These are phyloP conservation scores for Hirudinaria manillensis DNA, from an alignment of 2,888 invertebrate species.

Conservation along the genomic window DNA sequence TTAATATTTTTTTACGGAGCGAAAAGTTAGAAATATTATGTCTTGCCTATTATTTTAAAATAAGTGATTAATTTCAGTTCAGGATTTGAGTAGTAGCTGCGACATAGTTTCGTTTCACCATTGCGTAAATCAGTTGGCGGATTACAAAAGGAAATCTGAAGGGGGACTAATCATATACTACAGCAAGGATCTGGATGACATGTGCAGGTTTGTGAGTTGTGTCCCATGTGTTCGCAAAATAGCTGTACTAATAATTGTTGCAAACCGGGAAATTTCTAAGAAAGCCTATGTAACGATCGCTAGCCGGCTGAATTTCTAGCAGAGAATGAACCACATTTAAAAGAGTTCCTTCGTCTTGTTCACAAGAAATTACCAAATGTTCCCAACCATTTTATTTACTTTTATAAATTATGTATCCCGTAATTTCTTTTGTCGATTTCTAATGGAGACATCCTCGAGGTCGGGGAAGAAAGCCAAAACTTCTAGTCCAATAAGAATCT, in stretches of 20 bases:
- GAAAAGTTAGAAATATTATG: no score
- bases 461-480: no score
- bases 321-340: no score
- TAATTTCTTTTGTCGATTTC: no score
- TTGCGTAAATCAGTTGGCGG: conserved; percentile 24
- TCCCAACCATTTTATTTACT: no score
- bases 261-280: not conserved
- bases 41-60: no score
- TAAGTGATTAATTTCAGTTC: conserved; percentile 4
- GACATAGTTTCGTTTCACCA: conserved; percentile 21
- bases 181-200: conserved; percentile 9
- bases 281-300: not conserved
- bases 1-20: no score
- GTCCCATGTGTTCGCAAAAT: not conserved
- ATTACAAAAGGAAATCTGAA: conserved; percentile 28
- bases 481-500: no score
- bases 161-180: conserved; percentile 20
- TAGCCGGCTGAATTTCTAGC: not conserved
- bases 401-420: no score
- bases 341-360: no score
- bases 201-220: conserved; percentile 11
- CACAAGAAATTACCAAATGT: no score
- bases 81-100: conserved; percentile 29
- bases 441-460: no score
- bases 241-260: not conserved